Evolutionary conservation across 64 coral and sea anemone species (phyloP).

Genomic region (Cladopsammia gracilis): DNA sequence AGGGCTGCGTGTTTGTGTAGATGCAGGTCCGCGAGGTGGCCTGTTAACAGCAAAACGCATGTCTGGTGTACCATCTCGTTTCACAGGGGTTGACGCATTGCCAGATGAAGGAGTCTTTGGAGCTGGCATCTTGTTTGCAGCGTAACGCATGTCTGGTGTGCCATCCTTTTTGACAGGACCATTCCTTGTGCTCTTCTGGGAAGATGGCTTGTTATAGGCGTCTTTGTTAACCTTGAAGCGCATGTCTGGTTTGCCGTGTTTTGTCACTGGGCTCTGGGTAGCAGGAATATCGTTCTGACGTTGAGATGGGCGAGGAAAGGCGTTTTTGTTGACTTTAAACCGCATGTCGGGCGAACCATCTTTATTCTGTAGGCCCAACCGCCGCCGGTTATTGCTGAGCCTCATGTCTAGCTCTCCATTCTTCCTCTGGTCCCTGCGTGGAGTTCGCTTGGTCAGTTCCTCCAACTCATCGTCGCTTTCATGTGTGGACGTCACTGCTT

Average conservation of each 20-base stretch:
- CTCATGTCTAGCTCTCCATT: slow-evolving; percentile 36
- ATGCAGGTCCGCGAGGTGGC: neutral
- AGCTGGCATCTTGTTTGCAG: neutral
- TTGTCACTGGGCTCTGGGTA: slow-evolving; percentile 16
- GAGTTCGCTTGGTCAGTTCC: neutral
- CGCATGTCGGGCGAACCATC: slow-evolving; percentile 47
- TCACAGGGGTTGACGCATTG: neutral
- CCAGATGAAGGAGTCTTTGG: neutral
- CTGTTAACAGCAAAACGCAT: slow-evolving; percentile 37
- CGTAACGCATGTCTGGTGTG: slow-evolving; percentile 31
- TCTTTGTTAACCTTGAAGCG: slow-evolving; percentile 56
- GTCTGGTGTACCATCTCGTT: slow-evolving; percentile 50
- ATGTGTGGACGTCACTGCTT: neutral
- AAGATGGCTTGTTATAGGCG: neutral
- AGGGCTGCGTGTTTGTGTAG: neutral
- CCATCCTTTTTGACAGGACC: slow-evolving; percentile 19
- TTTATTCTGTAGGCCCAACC: slow-evolving; percentile 4
- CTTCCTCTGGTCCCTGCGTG: neutral
- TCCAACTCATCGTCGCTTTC: neutral
- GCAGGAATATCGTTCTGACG: neutral
- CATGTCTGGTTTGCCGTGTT: slow-evolving; percentile 36
- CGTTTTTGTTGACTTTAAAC: slow-evolving; percentile 31
- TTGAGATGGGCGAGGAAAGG: neutral
- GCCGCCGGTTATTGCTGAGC: slow-evolving; percentile 15
- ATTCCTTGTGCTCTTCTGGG: neutral